Base-by-base conservation (phyloP, 1,140 invertebrate genomes). In the Plectus sambesii region DNA sequence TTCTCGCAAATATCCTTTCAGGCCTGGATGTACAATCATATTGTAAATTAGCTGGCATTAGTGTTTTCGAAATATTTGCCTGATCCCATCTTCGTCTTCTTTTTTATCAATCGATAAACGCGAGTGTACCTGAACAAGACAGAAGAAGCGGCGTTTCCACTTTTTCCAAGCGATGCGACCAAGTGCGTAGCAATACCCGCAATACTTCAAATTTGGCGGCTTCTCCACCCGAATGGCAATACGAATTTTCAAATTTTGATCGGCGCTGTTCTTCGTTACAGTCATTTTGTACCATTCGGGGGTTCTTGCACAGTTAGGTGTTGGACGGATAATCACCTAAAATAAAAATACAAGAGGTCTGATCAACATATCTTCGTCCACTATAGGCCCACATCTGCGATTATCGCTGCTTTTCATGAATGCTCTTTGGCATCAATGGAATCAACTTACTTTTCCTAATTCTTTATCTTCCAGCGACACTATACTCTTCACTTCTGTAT, bases 81-180 rank as follows among this genome's bases (percentile, higher is more conserved):
- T n/a, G n/a, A n/a, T n/a, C n/a, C n/a, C n/a, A n/a, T n/a, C n/a
- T n/a, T n/a, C n/a, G n/a, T n/a, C 12, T 53, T 51, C 20, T 6
- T 56, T 47, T 52, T 27, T 47, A n/a, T 19, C 12, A 46, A 46
- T 17, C 19, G 41, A 47, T 12, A 19, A 20, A 5, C n/a, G 17
- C 12, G 5, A 3, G 25, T 46, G 40, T 63, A 75, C 75, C 79
- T 99, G 93, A 33, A 98, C 92, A 43, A 99, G 74, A 49, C 96
- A 88, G 78, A 88, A 94, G 73, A 97, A 99, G 50, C 94, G 78
- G 66, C 87, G 86, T 73, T 98, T 98, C 90, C 92, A 98, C 70
- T 98, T 98, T 68, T 96, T 93, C 93, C 93, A 99, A 0, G 96
- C 87, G 49, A 82, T 85, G 76, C 96, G 96, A 22, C 93, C 93